Percentiles rank a stretch among this genome's conserved stretches.
phyloP scores from a whole-genome alignment of 2,888 invertebrate species.

The Pammene aurita region DNA sequence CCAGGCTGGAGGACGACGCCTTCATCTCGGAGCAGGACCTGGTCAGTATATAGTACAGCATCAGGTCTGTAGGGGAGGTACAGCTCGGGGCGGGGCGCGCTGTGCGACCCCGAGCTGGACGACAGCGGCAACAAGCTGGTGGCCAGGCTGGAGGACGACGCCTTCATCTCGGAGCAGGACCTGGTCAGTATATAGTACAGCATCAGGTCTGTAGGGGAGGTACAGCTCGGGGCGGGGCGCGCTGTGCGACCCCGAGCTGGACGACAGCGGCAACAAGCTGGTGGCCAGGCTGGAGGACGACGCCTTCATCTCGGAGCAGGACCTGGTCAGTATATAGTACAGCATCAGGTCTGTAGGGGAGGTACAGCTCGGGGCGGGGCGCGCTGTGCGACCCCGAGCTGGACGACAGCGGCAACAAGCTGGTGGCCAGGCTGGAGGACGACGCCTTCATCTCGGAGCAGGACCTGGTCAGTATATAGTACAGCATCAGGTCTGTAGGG shows the following conservation, averaged over 20 bases:
- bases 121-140: constrained; percentile 80
- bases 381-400: too few species aligned
- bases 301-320: constrained; percentile 81
- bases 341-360: too few species aligned
- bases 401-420: too few species aligned
- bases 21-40: constrained; percentile 81
- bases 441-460: too few species aligned
- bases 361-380: too few species aligned
- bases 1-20: constrained; percentile 78
- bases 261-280: constrained; percentile 79
- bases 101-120: constrained; percentile 78
- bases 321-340: constrained; percentile 65
- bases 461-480: too few species aligned
- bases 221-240: constrained; percentile 76
- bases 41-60: constrained; percentile 57
- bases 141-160: constrained; percentile 78
- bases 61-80: too few species aligned
- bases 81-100: constrained; percentile 72
- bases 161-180: constrained; percentile 81
- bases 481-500: too few species aligned
- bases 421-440: too few species aligned
- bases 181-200: constrained; percentile 61
- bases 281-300: constrained; percentile 79
- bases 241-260: constrained; percentile 76
- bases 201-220: too few species aligned